Evolutionary conservation across 30 jellyfish, hydroid and myxozoan species (phyloP).

Genomic region (Chironex yamaguchii): DNA sequence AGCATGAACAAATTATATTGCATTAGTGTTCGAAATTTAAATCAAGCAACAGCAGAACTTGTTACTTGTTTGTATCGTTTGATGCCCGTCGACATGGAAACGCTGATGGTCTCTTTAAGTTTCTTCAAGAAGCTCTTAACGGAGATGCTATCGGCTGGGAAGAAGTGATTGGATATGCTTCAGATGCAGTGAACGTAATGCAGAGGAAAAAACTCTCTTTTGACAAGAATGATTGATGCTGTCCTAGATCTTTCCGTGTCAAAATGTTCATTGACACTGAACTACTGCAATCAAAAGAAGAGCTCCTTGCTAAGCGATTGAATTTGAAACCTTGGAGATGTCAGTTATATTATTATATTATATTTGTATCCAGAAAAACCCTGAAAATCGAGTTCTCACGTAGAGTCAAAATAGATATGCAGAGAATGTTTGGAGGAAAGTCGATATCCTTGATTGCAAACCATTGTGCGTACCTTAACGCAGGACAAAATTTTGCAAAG

Average conservation of each 20-base stretch:
- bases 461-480: too few relatives aligned
- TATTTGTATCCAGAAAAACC: too few relatives aligned
- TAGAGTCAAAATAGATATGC: too few relatives aligned
- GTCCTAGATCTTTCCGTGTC: constrained; percentile 39
- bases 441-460: too few relatives aligned
- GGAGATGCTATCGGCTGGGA: constrained; percentile 43
- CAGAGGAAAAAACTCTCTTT: constrained; percentile 36
- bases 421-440: too few relatives aligned
- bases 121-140: background rate
- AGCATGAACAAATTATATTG: constrained; percentile 20
- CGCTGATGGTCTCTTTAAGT: constrained; percentile 34
- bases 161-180: constrained; percentile 49
- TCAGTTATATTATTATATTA: too few relatives aligned
- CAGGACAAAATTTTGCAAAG: too few relatives aligned
- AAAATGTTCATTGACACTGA: too few relatives aligned
- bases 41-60: background rate
- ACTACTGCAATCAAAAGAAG: too few relatives aligned
- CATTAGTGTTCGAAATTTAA: background rate
- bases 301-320: too few relatives aligned
- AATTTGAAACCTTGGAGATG: too few relatives aligned
- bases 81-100: constrained; percentile 31
- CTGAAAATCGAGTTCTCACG: too few relatives aligned
- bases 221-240: background rate
- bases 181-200: constrained; percentile 47
- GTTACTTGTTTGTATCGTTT: constrained; percentile 18